These are phyloP conservation scores for Unio pictorum DNA, from an alignment of 2,888 invertebrate genomes.

Conservation along the genomic window DNA sequence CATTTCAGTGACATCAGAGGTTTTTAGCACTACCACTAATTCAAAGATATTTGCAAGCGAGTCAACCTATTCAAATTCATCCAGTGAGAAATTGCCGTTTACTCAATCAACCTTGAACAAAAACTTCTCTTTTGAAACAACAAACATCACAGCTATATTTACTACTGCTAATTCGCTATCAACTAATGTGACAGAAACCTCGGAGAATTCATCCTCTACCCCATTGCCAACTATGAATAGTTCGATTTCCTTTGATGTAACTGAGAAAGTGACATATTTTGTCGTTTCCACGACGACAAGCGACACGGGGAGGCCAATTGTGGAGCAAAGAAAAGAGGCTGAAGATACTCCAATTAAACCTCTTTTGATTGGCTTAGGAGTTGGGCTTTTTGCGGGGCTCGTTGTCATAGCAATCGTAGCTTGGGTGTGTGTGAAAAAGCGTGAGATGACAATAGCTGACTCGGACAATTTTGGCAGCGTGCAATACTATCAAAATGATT, in stretches of 20 bases:
- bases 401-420: slow-evolving; percentile 36
- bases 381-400: slow-evolving; percentile 39
- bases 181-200: no score
- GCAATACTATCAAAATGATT: slow-evolving; percentile 28
- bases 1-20: background rate
- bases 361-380: slow-evolving; percentile 43
- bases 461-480: slow-evolving; percentile 29
- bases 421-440: slow-evolving; percentile 27
- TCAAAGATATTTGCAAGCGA: no score
- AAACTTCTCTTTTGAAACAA: no score
- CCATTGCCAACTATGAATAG: no score
- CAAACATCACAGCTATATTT: no score
- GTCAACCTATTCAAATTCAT: background rate
- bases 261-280: no score
- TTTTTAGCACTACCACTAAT: background rate
- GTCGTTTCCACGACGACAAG: background rate
- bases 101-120: no score
- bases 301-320: background rate
- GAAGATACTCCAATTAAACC: slow-evolving; percentile 35
- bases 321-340: slow-evolving; percentile 14
- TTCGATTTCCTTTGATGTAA: no score
- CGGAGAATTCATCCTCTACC: no score
- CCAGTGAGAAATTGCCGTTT: background rate
- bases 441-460: slow-evolving; percentile 28
- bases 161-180: no score